Percentiles rank a stretch among this genome's conserved stretches.
Evolutionary conservation across 2,888 invertebrate species (phyloP).

Genomic region (Zygaena filipendulae): DNA sequence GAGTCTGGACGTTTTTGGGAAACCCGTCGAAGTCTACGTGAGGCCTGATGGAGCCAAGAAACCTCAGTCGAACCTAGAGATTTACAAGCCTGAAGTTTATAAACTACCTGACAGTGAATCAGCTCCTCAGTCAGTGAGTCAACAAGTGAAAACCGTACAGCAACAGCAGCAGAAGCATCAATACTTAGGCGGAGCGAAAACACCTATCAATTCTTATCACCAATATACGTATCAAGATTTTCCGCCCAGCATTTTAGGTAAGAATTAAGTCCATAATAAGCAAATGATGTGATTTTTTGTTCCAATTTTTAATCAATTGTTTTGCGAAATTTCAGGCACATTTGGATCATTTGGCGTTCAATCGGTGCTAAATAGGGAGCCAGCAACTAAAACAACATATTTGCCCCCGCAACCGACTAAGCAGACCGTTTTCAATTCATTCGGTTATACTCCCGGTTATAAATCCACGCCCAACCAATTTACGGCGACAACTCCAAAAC

Average conservation of each 20-base stretch:
- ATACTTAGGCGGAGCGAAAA: constrained; percentile 25
- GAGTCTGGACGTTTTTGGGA: constrained; percentile 37
- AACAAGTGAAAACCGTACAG: constrained; percentile 54
- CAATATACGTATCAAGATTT: constrained; percentile 50
- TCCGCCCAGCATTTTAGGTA: constrained; percentile 54
- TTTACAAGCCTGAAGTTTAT: constrained; percentile 51
- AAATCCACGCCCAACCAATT: constrained; percentile 40
- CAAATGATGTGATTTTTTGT: too few relatives aligned
- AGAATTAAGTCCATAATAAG: too few relatives aligned
- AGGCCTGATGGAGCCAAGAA: constrained; percentile 28
- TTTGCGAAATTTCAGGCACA: constrained; percentile 56
- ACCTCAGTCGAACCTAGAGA: constrained; percentile 28
- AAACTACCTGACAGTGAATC: constrained; percentile 47
- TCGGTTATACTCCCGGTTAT: constrained; percentile 42
- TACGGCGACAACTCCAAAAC: constrained; percentile 38
- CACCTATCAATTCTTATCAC: constrained; percentile 32
- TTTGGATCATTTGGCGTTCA: constrained; percentile 71
- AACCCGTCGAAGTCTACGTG: constrained; percentile 39
- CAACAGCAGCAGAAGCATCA: constrained; percentile 27
- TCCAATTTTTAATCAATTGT: too few relatives aligned
- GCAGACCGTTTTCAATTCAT: constrained; percentile 50
- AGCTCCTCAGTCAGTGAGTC: constrained; percentile 40
- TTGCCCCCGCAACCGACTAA: constrained; percentile 46
- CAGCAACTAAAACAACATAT: constrained; percentile 50
- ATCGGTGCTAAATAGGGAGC: constrained; percentile 61